Percentiles rank a stretch among this genome's conserved stretches.
Evolutionary conservation across 2,797 vertebrate genomes (phyloP).

Genomic region (Syndactyla subalaris): DNA sequence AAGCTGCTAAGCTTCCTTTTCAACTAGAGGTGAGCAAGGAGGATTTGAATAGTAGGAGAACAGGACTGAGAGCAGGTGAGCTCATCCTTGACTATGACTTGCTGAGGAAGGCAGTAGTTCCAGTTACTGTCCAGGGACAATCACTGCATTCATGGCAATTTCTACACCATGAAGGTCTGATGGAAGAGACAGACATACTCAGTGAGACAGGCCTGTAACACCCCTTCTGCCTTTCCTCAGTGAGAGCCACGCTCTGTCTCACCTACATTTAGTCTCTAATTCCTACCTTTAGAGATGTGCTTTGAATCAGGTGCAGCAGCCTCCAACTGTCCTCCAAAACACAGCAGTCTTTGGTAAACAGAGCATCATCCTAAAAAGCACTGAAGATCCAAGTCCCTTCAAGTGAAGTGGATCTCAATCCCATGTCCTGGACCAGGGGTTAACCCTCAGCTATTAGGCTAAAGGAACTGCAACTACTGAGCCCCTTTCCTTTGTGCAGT

Average conservation of each 20-base stretch:
- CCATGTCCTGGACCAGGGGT: fast-evolving
- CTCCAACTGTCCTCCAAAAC: background rate
- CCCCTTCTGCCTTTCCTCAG: background rate
- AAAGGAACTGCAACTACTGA: background rate
- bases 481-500: background rate
- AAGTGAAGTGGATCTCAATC: background rate
- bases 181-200: background rate
- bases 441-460: background rate
- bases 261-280: background rate
- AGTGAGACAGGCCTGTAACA: background rate
- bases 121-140: background rate
- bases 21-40: background rate
- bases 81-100: background rate
- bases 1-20: background rate
- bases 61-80: background rate
- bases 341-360: background rate
- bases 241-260: background rate
- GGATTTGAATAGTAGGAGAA: background rate
- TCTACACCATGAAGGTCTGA: background rate
- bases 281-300: background rate
- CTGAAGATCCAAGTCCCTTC: background rate
- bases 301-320: background rate
- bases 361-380: background rate
- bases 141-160: background rate
- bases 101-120: background rate